Conservation (phyloP, 2,888 invertebrate species). For the Cryptophagus acutangulus region DNA sequence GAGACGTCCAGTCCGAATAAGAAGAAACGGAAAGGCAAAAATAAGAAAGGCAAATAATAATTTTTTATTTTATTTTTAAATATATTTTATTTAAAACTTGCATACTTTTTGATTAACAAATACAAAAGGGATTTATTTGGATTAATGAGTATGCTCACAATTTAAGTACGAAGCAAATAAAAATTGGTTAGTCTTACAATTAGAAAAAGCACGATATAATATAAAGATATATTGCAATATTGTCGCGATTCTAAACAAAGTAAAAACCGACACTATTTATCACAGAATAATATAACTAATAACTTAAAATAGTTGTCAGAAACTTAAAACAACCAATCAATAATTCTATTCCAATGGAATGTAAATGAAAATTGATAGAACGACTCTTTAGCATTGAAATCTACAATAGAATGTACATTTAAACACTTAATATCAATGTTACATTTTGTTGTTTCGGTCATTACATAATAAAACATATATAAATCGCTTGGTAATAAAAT, state of each 20-base stretch:
- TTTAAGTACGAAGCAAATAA: slow-evolving; percentile 6
- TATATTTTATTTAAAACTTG: slow-evolving; percentile 4
- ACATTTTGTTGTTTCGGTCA: too few relatives aligned
- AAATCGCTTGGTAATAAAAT: slow-evolving; percentile 5
- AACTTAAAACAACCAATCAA: too few relatives aligned
- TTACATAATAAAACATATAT: slow-evolving; percentile 17
- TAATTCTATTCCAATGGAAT: too few relatives aligned
- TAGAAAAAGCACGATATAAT: slow-evolving; percentile 1
- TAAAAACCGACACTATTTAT: background rate
- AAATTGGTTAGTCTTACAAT: background rate
- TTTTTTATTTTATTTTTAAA: slow-evolving; percentile 1
- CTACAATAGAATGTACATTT: too few relatives aligned
- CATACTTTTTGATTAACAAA: too few relatives aligned
- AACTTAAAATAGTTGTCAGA: slow-evolving; percentile 4
- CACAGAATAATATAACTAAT: slow-evolving; percentile 11
- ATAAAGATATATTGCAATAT: background rate
- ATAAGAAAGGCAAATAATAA: slow-evolving; percentile 11
- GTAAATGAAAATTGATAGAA: too few relatives aligned
- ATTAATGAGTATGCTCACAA: too few relatives aligned
- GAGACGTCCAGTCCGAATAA: slow-evolving; percentile 12
- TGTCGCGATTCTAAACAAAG: slow-evolving; percentile 3
- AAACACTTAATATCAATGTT: too few relatives aligned
- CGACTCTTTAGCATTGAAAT: too few relatives aligned
- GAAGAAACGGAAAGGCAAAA: slow-evolving; percentile 28
- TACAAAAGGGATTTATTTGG: too few relatives aligned